Conservation (phyloP, 2,888 invertebrate species). For the Drepanosiphum platanoidis region DNA sequence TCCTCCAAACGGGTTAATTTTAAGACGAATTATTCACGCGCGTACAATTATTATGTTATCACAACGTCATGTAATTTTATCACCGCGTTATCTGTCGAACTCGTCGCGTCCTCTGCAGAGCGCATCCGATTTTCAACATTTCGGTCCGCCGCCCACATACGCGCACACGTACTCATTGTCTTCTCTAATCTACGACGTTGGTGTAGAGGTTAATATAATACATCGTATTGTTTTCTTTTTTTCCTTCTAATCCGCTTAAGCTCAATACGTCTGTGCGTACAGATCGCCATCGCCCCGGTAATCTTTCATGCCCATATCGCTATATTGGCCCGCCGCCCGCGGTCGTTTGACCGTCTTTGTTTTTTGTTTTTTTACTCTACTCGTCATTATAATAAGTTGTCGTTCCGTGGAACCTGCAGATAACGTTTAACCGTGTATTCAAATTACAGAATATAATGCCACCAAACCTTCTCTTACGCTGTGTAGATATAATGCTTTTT, state of each 20-base stretch:
- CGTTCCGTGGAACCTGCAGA: slow-evolving; percentile 4
- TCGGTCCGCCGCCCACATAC: slow-evolving; percentile 38
- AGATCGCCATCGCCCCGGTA: slow-evolving; percentile 19
- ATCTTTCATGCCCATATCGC: background rate
- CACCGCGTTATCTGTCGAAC: background rate
- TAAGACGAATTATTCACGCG: background rate
- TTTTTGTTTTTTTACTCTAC: too few relatives aligned
- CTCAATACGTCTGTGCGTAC: background rate
- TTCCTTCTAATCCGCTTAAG: slow-evolving; percentile 27
- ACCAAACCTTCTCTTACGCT: slow-evolving; percentile 34
- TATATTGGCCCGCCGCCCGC: too few relatives aligned
- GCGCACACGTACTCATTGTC: background rate
- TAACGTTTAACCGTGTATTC: background rate
- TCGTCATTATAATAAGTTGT: background rate
- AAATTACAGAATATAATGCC: slow-evolving; percentile 15
- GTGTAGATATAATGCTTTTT: background rate
- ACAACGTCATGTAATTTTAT: background rate
- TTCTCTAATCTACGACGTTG: slow-evolving; percentile 22
- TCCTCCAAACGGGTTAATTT: too few relatives aligned
- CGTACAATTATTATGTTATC: background rate
- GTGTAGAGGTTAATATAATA: too few relatives aligned
- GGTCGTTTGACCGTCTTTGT: slow-evolving; percentile 8
- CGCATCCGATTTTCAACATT: slow-evolving; percentile 29
- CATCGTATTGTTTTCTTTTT: slow-evolving; percentile 43
- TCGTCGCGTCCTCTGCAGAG: too few relatives aligned